A percentile compares a stretch with the other conserved stretches of the same genome.
Conservation (phyloP, 2,113 vertebrate genomes). For the Hucho hucho region DNA sequence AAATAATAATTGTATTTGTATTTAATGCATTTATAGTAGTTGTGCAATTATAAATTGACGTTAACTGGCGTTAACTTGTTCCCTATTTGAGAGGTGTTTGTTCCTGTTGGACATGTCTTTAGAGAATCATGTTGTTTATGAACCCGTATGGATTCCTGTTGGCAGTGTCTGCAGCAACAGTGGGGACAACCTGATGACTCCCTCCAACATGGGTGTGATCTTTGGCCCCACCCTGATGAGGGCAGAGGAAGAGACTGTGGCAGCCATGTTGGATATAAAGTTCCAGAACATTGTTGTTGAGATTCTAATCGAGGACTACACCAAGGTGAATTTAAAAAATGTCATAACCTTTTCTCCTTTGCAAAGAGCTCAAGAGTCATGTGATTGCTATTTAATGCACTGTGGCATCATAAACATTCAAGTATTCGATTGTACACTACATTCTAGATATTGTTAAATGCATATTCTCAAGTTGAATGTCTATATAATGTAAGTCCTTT, state of each 20-base stretch:
- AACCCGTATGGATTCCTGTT: conserved; percentile 16
- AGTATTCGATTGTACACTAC: background rate
- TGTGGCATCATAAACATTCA: no score
- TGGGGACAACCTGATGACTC: conserved; percentile 89
- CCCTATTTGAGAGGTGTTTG: background rate
- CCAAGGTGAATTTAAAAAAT: conserved; percentile 77
- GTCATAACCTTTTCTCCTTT: no score
- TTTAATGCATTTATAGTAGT: no score
- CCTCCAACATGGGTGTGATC: conserved; percentile 96
- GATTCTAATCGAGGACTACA: conserved; percentile 91
- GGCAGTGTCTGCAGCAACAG: conserved; percentile 88
- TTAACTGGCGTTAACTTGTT: no score
- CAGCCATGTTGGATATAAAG: conserved; percentile 98
- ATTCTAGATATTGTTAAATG: background rate
- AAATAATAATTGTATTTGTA: no score
- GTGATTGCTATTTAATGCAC: no score
- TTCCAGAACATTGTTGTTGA: conserved; percentile 97
- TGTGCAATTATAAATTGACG: no score
- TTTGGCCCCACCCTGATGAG: conserved; percentile 95
- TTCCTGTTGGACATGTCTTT: background rate
- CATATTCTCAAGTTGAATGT: background rate
- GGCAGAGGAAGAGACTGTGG: conserved; percentile 93
- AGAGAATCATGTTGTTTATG: background rate
- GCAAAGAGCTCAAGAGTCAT: no score
- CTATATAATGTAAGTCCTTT: background rate